Evolutionary conservation across 1,140 invertebrate species (phyloP).

Genomic region (Drosophila nigrodunni): DNA sequence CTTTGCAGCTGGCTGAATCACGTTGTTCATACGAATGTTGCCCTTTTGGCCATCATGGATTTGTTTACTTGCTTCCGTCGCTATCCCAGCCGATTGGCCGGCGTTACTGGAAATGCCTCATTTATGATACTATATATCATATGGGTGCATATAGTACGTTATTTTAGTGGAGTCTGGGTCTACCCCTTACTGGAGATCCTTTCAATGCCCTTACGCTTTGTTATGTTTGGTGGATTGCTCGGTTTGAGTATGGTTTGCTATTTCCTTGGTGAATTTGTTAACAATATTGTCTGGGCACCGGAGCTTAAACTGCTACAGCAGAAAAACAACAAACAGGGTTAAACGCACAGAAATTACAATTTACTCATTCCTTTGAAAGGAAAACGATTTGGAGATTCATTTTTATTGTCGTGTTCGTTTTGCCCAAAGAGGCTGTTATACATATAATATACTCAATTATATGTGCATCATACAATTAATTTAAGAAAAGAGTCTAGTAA

Average conservation of each 20-base stretch:
- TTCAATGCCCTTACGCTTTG: conserved; percentile 58
- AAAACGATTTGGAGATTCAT: conserved; percentile 9
- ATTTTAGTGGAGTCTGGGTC: conserved; percentile 75
- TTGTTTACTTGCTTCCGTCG: conserved; percentile 74
- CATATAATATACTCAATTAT: conserved; percentile 16
- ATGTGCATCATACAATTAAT: conserved; percentile 3
- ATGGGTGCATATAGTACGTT: conserved; percentile 75
- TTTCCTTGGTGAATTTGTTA: conserved; percentile 64
- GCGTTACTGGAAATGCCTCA: conserved; percentile 55
- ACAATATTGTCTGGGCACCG: conserved; percentile 68
- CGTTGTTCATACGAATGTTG: conserved; percentile 77
- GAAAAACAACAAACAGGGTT: conserved; percentile 53
- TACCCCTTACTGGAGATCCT: conserved; percentile 72
- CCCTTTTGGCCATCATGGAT: conserved; percentile 71
- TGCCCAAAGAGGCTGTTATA: conserved; percentile 23
- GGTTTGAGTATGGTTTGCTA: conserved; percentile 69
- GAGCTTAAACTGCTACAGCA: conserved; percentile 60
- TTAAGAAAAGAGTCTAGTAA: conserved; percentile 10
- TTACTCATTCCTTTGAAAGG: conserved; percentile 2
- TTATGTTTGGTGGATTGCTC: conserved; percentile 63
- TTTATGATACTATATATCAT: conserved; percentile 76
- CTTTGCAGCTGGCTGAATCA: conserved; percentile 76
- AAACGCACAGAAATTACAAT: not conserved
- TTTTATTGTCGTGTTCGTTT: conserved; percentile 13
- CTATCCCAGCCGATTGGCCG: conserved; percentile 65